Evolutionary conservation across 2,113 vertebrate genomes (phyloP), one percentile per base, ranked within the genome.

Genomic region (Hiodon tergisus): DNA sequence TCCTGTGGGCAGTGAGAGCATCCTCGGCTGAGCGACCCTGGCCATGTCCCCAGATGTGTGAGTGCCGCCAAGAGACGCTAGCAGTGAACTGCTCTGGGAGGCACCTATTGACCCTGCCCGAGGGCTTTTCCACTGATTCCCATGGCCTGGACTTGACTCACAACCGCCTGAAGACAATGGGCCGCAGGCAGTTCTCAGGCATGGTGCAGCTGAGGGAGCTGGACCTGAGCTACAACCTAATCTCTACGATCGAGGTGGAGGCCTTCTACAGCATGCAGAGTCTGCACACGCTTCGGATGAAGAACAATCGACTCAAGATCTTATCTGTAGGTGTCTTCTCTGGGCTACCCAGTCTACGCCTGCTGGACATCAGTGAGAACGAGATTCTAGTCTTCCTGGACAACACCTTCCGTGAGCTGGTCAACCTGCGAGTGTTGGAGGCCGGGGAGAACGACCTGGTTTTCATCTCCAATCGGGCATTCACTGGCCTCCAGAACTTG

Each of bases 311-410:
- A 0, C 87, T 97, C 13, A 93, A 94, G 80, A 93, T 96, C 60
- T 71, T 97, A 69, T 91, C 93, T 0, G 91, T 94, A 0, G 94
- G 94, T 1, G 88, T 94, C 55, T 95, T 97, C 71, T 86, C 92
- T 0, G 93, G 93, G 2, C 82, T 96, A 10, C 76, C 90, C 0
- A 85, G 81, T 76, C 90, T 96, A 63, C 89, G 85, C 0, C 77
- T 88, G 69, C 85, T 97, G 31, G 94, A 96, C 76, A 79, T 96
- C 61, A 92, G 95, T 67, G 87, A 93, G 75, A 97, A 97, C 76
- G 91, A 95, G 83, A 93, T 97, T 11, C 91, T 96, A 61, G 89
- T 97, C 50, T 93, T 97, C 74, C 84, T 96, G 66, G 95, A 97
- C 58, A 90, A 91, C 61, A 92, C 94, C 6, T 97, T 97, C 79